phyloP scores from a whole-genome alignment of 2,797 vertebrate species.

The Kryptolebias ocellatus region DNA sequence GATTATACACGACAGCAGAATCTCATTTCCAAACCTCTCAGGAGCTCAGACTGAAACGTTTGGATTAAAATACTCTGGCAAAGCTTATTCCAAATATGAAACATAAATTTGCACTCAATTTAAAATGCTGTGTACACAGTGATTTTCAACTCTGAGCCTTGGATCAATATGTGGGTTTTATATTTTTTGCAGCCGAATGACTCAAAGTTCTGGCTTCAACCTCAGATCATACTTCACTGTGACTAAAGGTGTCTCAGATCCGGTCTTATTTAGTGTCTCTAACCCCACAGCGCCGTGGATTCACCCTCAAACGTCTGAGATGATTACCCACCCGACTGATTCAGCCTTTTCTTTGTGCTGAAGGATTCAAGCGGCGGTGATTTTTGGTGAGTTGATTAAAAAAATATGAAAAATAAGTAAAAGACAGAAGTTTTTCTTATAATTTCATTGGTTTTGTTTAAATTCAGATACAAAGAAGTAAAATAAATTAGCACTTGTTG shows the following conservation, averaged over 20 bases:
- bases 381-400: constrained; percentile 23
- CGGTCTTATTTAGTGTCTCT: constrained; percentile 55
- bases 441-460: too few relatives aligned
- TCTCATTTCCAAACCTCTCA: constrained; percentile 68
- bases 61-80: constrained; percentile 54
- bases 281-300: constrained; percentile 36
- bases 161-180: constrained; percentile 41
- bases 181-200: constrained; percentile 21
- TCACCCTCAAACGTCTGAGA: constrained; percentile 22
- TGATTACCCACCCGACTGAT: constrained; percentile 20
- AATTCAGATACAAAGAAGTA: too few relatives aligned
- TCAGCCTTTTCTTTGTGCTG: constrained; percentile 20
- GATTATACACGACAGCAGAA: constrained; percentile 72
- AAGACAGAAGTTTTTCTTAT: background rate
- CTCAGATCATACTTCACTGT: constrained; percentile 1
- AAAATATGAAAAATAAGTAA: background rate
- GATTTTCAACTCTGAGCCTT: constrained; percentile 28
- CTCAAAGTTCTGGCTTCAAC: background rate
- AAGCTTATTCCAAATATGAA: constrained; percentile 57
- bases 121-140: constrained; percentile 28
- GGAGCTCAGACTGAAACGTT: constrained; percentile 49
- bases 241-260: constrained; percentile 19
- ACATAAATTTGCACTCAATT: constrained; percentile 57
- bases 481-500: too few relatives aligned
- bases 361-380: constrained; percentile 16